Percentiles rank a stretch among this genome's conserved stretches.
Conservation (phyloP, 2,797 vertebrate genomes). For the Cirrhinus mrigala region DNA sequence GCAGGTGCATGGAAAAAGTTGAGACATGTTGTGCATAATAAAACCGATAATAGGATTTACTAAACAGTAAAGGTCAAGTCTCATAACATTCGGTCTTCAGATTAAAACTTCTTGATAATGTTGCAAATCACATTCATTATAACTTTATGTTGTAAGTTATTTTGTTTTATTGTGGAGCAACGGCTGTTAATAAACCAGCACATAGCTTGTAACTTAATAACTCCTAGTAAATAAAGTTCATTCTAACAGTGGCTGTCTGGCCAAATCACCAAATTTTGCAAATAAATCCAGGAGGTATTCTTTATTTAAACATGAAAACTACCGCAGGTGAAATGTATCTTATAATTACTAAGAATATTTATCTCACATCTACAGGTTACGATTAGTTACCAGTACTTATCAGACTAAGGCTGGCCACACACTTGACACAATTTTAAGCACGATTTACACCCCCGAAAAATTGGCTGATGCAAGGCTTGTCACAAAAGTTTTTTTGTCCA, state of each 20-base stretch:
- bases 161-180: slow-evolving; percentile 1
- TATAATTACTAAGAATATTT: too few relatives aligned
- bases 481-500: too few relatives aligned
- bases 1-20: background rate
- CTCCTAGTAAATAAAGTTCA: background rate
- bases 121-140: background rate
- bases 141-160: background rate
- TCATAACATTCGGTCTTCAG: background rate
- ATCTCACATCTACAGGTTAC: too few relatives aligned
- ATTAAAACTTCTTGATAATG: slow-evolving; percentile 3
- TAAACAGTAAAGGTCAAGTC: slow-evolving; percentile 21
- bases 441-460: too few relatives aligned
- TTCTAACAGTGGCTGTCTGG: background rate
- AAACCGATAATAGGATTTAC: slow-evolving; percentile 4
- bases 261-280: background rate
- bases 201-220: background rate
- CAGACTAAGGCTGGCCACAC: too few relatives aligned
- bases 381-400: too few relatives aligned
- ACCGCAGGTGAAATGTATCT: background rate
- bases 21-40: background rate
- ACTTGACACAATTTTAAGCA: too few relatives aligned
- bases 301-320: background rate
- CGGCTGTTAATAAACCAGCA: background rate
- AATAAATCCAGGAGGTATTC: too few relatives aligned
- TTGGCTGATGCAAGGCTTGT: too few relatives aligned